Base-by-base conservation (phyloP, 2,888 invertebrate genomes). In the Notodonta ziczac region DNA sequence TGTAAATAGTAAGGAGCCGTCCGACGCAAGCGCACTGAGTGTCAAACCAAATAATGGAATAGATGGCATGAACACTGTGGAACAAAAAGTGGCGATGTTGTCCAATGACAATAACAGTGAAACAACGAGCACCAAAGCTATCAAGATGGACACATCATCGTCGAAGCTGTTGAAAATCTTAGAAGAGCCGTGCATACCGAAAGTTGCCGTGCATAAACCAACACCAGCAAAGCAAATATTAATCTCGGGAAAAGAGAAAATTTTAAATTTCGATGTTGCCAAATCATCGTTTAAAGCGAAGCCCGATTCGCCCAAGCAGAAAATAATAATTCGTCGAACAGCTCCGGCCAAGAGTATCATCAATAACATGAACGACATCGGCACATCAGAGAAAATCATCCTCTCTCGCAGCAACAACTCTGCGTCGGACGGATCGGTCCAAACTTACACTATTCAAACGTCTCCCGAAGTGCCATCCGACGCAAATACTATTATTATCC, bases 111-210 rank as follows among this genome's bases (percentile, higher is more conserved):
- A 77, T 60, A 84, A 69, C 51, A 85, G 71, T 65, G 87, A 88
- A 58, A 66, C 75, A 40, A 72, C 69, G 57, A 81, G 77, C 60
- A 66, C 72, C 7, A 89, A 85, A 74, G 77, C 73, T 46, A 61
- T 74, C n/a, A 84, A 85, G 66, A 85, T 84, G 61, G 91, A 89
- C 59, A 87, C 88, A n/a, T 85, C 90, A 7, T 89, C 94, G 5
- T 94, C 95, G 0, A 95, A 94, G 84, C 78, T 95, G 53, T 82
- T 95, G 63, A 94, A 95, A 80, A 94, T 95, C 61, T 83, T 95
- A 67, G 94, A 95, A 73, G 94, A 94, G 69, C 91, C 93, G 0
- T 81, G 81, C 60, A 78, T 85, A 66, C 85, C 87, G 14, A 91
- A 86, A 78, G 69, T 85, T 48, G 42, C 75, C 40, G 35, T 80